phyloP scores from a whole-genome alignment of 1,140 invertebrate species.

The Onthophagus taurus region DNA sequence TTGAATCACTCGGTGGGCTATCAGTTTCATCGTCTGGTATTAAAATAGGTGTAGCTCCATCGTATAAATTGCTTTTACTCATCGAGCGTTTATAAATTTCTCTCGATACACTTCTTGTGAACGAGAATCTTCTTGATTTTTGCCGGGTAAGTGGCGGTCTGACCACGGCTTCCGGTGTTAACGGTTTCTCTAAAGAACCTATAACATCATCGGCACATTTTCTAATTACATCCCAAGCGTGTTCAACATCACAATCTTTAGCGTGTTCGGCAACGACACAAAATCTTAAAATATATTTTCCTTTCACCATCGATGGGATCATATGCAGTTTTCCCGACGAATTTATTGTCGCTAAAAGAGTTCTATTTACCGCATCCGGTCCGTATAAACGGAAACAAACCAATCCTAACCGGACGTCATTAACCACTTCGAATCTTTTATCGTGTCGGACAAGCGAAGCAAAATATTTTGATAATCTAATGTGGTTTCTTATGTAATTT shows the following conservation, averaged over 20 bases:
- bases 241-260: constrained; percentile 63
- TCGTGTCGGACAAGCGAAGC: constrained; percentile 67
- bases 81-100: constrained; percentile 50
- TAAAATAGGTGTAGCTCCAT: constrained; percentile 57
- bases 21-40: constrained; percentile 16
- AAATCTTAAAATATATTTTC: constrained; percentile 72
- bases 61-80: constrained; percentile 50
- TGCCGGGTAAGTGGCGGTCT: constrained; percentile 45
- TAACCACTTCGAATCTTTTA: constrained; percentile 72
- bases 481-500: constrained; percentile 78
- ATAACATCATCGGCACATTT: constrained; percentile 58
- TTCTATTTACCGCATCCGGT: constrained; percentile 67
- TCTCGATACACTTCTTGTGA: constrained; percentile 54
- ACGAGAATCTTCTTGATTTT: constrained; percentile 52
- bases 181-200: constrained; percentile 34
- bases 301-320: constrained; percentile 74
- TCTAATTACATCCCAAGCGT: constrained; percentile 64
- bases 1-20: too few species aligned
- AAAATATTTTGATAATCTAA: constrained; percentile 76
- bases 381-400: constrained; percentile 62
- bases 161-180: constrained; percentile 32
- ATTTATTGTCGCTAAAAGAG: constrained; percentile 75
- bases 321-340: constrained; percentile 82
- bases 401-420: constrained; percentile 65
- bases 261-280: constrained; percentile 77